These are phyloP conservation scores for Tromatobia lineatoria DNA, from an alignment of 2,888 invertebrate species.

Conservation along the genomic window DNA sequence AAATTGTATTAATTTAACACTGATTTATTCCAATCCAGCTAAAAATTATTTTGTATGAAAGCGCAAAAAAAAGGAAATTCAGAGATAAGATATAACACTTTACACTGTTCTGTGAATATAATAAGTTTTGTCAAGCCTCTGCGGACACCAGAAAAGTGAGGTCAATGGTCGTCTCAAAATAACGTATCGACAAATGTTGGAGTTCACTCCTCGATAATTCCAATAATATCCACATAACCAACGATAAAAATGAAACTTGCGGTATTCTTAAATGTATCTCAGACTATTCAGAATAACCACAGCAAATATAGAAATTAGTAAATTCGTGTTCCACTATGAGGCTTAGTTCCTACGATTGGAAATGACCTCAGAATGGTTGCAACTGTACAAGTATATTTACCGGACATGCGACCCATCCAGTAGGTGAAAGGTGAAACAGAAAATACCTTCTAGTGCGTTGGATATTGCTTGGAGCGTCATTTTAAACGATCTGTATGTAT, in stretches of 20 bases:
- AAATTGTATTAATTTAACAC: neutral
- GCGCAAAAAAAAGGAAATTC: neutral
- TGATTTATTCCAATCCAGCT: neutral
- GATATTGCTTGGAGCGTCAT: neutral
- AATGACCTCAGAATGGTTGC: constrained; percentile 35
- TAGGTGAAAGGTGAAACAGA: constrained; percentile 51
- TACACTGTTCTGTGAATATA: constrained; percentile 25
- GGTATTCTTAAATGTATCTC: neutral
- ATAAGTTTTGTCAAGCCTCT: constrained; percentile 1
- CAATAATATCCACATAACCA: neutral
- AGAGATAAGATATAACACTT: constrained; percentile 22
- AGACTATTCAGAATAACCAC: neutral
- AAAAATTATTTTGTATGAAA: neutral
- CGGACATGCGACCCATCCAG: neutral
- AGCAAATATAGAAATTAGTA: constrained; percentile 39
- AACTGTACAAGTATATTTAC: constrained; percentile 37
- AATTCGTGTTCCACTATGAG: constrained; percentile 19
- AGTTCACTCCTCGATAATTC: neutral
- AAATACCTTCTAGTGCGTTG: constrained; percentile 13
- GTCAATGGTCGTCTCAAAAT: constrained; percentile 34
- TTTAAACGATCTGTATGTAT: neutral
- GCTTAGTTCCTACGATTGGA: constrained; percentile 20
- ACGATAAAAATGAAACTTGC: constrained; percentile 16
- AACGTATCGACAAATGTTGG: neutral
- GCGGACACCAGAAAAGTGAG: constrained; percentile 2